Evolutionary conservation across 2,888 invertebrate species (phyloP).

Genomic region (Muschampia staudingeri): DNA sequence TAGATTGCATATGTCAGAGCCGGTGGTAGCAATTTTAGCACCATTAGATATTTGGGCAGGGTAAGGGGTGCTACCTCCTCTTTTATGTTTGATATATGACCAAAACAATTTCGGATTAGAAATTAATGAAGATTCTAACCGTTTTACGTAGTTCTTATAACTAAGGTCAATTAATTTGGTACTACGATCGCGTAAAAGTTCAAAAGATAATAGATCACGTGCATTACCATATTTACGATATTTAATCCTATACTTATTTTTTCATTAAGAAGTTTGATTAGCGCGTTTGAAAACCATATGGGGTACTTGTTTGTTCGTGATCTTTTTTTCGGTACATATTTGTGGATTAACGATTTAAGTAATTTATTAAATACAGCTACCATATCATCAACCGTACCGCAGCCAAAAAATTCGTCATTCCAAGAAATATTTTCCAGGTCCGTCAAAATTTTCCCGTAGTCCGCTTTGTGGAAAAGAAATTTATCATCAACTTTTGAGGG

Average conservation of each 20-base stretch:
- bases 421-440: not conserved
- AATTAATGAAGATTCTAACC: constrained; percentile 10
- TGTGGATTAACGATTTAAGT: not conserved
- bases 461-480: constrained; percentile 2
- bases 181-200: not conserved
- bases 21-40: not conserved
- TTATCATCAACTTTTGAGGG: not conserved
- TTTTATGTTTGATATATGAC: constrained; percentile 23
- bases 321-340: not conserved
- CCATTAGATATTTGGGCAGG: constrained; percentile 12
- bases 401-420: not conserved
- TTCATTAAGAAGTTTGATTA: not conserved
- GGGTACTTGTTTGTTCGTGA: not conserved
- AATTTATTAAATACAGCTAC: not conserved
- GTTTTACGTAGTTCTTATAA: constrained; percentile 8
- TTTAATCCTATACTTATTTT: not conserved
- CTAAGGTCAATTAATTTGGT: not conserved
- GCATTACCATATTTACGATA: constrained; percentile 1
- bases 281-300: constrained; percentile 5
- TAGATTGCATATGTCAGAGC: constrained; percentile 22
- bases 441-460: not conserved
- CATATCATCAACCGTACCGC: not conserved
- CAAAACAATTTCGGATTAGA: constrained; percentile 32
- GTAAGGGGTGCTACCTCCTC: not conserved
- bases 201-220: not conserved